Conservation (phyloP, 2,888 invertebrate genomes). For the Uropetala carovei region DNA sequence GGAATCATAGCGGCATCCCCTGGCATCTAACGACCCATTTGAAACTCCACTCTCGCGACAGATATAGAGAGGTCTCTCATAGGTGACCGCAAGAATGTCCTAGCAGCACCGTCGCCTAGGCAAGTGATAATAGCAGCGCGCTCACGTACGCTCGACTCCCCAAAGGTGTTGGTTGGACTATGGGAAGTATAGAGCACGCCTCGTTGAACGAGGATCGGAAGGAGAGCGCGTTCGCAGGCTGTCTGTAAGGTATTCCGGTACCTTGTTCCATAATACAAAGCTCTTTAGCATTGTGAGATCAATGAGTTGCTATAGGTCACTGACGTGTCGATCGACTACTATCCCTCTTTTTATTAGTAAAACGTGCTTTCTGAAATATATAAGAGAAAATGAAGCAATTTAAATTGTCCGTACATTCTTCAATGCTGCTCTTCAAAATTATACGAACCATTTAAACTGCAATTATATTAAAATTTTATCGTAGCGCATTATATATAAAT, state of each 20-base stretch:
- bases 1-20: constrained; percentile 41
- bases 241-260: not conserved
- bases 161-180: not conserved
- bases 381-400: no score
- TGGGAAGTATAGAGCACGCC: not conserved
- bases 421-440: no score
- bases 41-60: constrained; percentile 40
- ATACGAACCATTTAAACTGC: no score
- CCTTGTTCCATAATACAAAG: no score
- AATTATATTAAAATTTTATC: no score
- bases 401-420: no score
- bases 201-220: not conserved
- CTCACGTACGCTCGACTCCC: constrained; percentile 20
- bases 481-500: no score
- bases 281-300: no score
- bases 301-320: no score
- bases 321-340: no score
- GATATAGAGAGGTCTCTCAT: constrained; percentile 23
- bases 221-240: not conserved
- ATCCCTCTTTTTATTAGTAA: no score
- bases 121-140: not conserved
- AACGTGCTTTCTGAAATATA: no score
- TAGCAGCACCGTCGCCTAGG: not conserved
- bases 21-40: constrained; percentile 17
- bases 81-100: constrained; percentile 19